A percentile compares a stretch with the other conserved stretches of the same genome.
Evolutionary conservation across 2,113 vertebrate species (phyloP).

Genomic region (Eulemur macaco): DNA sequence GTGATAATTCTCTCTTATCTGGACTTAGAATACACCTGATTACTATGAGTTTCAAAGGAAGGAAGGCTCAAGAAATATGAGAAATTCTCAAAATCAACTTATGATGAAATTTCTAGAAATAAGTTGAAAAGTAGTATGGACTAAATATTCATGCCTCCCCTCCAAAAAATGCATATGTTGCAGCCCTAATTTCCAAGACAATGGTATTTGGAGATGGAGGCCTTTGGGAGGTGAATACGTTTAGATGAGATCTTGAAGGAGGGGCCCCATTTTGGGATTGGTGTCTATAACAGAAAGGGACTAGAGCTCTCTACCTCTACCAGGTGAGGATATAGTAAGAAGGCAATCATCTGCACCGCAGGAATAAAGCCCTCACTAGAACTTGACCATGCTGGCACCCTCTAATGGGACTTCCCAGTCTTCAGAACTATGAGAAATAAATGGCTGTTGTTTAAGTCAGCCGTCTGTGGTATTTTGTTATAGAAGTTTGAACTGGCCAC

Average conservation of each 20-base stretch:
- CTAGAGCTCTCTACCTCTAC: background rate
- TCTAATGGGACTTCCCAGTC: background rate
- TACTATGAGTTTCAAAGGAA: background rate
- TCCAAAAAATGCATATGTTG: background rate
- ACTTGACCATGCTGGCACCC: background rate
- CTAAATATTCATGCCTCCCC: background rate
- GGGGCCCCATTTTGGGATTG: background rate
- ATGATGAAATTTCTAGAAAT: background rate
- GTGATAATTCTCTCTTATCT: background rate
- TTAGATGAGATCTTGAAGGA: background rate
- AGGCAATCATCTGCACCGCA: background rate
- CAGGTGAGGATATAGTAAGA: background rate
- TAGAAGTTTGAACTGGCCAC: background rate
- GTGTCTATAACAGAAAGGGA: background rate
- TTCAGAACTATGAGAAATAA: background rate
- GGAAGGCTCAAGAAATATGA: background rate
- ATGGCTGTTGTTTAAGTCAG: background rate
- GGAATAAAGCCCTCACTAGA: background rate
- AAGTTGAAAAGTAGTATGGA: background rate
- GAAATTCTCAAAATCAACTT: background rate
- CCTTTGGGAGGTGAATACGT: background rate
- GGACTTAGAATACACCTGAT: background rate
- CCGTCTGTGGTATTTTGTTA: background rate
- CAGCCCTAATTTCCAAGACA: background rate
- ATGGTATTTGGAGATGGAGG: background rate